These are phyloP conservation scores for Dendrolimus houi DNA, from an alignment of 2,888 invertebrate genomes.

Conservation along the genomic window DNA sequence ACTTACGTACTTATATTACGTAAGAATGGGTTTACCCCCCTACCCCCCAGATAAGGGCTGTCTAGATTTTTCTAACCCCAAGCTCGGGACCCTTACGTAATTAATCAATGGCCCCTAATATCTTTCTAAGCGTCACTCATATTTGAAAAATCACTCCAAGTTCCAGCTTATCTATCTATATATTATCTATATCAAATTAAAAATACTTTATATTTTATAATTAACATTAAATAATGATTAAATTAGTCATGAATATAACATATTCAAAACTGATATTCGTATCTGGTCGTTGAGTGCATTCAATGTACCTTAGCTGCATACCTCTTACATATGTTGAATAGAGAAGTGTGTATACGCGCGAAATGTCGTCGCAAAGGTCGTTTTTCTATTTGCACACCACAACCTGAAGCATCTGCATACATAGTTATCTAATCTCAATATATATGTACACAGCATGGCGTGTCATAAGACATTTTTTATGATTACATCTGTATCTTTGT, in stretches of 20 bases:
- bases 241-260: neutral
- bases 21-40: no score
- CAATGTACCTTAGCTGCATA: neutral
- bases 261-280: neutral
- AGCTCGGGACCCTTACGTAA: no score
- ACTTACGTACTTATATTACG: no score
- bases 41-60: no score
- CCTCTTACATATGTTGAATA: neutral
- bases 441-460: neutral
- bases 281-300: neutral
- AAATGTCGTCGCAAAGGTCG: conserved; percentile 9
- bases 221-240: no score
- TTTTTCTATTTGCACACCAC: conserved; percentile 13
- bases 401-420: conserved; percentile 3
- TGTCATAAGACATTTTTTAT: neutral
- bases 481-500: neutral
- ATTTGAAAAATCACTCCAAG: no score
- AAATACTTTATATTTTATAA: no score
- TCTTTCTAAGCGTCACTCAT: no score
- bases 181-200: no score
- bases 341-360: neutral
- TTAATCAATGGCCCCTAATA: no score
- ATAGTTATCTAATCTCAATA: neutral
- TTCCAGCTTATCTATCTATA: no score
- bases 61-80: no score